Evolutionary conservation across 1,140 invertebrate species (phyloP), one percentile per base, ranked within the genome.

Genomic region (Cataglyphis hispanica): DNA sequence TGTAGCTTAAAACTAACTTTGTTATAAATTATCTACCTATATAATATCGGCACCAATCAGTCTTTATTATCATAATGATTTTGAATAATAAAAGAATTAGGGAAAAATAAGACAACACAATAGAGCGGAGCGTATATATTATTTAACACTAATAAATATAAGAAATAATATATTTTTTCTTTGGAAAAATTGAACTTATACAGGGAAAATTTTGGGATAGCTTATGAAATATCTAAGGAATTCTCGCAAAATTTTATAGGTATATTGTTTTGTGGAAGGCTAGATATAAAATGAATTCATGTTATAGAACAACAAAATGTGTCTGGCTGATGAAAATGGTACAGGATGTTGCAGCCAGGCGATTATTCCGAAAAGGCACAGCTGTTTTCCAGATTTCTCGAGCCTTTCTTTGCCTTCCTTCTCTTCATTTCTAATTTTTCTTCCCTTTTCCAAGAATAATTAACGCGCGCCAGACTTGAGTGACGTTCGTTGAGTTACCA

Each of bases 341-440:
- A 19, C 46, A 50, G 46, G 46, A 50, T 50, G 46, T 1, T 50
- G 46, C 46, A 40, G 16, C 16, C 27, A 13, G 46, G 58, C 13
- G 37, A 6, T 13, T 50, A 40, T 13, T 11, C 22, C 11, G 11
- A 60, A 72, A 72, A 22, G 8, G n/a, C 40, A n/a, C 88, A 90
- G 75, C 56, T 90, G 88, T 10, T 63, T 75, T 75, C 80, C 86
- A 88, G 64, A 88, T 75, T 84, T 86, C 40, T 19, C 61, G 19
- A 61, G 11, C 10, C 27, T 13, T 8, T 74, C 13, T 0, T 34
- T 60, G 22, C 13, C 3, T 46, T 13, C 16, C 13, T 6, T 34
- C 5, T 8, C 27, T 34, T 75, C 72, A 6, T 70, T 27, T 43
- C 27, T 8, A 1, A 1, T 76, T 19, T 0, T 61, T 40, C 6